phyloP scores from a whole-genome alignment of 2,888 invertebrate species.

The Limnephilus lunatus region DNA sequence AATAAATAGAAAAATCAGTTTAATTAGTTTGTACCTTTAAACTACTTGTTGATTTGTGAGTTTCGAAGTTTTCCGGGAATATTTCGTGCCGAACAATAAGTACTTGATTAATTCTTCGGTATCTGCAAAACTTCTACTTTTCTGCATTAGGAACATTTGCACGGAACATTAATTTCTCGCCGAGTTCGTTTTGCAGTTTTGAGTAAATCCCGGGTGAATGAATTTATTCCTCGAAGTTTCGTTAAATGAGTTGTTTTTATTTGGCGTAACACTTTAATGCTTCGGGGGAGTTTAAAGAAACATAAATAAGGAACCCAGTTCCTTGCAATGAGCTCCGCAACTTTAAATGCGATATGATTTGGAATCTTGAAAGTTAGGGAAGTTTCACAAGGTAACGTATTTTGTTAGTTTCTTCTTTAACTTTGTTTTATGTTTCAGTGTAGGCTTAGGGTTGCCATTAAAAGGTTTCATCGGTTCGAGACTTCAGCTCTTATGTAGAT shows the following conservation, averaged over 20 bases:
- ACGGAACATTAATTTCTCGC: not conserved
- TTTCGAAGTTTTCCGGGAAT: not conserved
- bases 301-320: not conserved
- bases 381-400: not conserved
- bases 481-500: not conserved
- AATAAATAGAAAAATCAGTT: not conserved
- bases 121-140: not conserved
- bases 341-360: not conserved
- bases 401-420: not conserved
- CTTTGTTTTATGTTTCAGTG: not conserved
- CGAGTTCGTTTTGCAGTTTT: not conserved
- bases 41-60: not conserved
- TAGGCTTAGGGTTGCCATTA: not conserved
- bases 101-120: not conserved
- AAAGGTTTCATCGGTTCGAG: not conserved
- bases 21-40: not conserved
- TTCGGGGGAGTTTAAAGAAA: not conserved
- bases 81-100: not conserved
- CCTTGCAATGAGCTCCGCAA: not conserved
- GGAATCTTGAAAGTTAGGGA: not conserved
- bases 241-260: not conserved
- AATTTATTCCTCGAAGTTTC: not conserved
- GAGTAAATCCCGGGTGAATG: not conserved
- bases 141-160: not conserved
- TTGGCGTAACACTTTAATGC: not conserved